phyloP scores from a whole-genome alignment of 1,140 invertebrate genomes.

The Drepana arcuata region DNA sequence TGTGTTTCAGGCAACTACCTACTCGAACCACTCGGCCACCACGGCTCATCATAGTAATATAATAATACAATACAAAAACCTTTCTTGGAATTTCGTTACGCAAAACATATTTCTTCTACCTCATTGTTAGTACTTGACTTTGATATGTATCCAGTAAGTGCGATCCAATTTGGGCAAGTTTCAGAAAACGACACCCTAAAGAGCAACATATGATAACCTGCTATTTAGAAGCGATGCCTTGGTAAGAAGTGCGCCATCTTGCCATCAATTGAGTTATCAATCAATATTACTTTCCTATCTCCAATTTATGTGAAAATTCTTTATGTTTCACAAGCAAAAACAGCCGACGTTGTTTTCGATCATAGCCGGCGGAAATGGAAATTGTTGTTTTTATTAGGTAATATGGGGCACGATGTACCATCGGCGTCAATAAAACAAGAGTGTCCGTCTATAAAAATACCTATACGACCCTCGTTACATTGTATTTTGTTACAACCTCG shows the following conservation, averaged over 20 bases:
- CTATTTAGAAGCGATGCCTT: slow-evolving; percentile 19
- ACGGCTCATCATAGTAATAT: no score
- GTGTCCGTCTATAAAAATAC: slow-evolving; percentile 40
- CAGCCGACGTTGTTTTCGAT: slow-evolving; percentile 11
- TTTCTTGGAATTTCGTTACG: no score
- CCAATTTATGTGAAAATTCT: slow-evolving; percentile 25
- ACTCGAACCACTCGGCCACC: no score
- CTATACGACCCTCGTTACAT: no score
- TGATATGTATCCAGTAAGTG: slow-evolving; percentile 22
- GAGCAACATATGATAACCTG: slow-evolving; percentile 31
- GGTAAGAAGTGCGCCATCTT: slow-evolving; percentile 11
- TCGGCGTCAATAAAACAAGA: slow-evolving; percentile 16
- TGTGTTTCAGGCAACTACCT: no score
- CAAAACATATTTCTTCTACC: no score
- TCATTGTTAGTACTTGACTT: slow-evolving; percentile 15
- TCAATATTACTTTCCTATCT: slow-evolving; percentile 37
- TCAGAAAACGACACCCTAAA: slow-evolving; percentile 25
- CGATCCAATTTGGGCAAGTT: slow-evolving; percentile 35
- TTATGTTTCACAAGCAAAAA: slow-evolving; percentile 21
- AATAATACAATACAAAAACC: no score
- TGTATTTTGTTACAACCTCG: slow-evolving; percentile 51
- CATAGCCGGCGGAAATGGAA: slow-evolving; percentile 9
- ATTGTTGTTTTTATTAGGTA: slow-evolving; percentile 7
- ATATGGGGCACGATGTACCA: neutral
- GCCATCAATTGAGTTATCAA: slow-evolving; percentile 40